phyloP scores from a whole-genome alignment of 2,888 invertebrate genomes.

The Platycnemis pennipes region DNA sequence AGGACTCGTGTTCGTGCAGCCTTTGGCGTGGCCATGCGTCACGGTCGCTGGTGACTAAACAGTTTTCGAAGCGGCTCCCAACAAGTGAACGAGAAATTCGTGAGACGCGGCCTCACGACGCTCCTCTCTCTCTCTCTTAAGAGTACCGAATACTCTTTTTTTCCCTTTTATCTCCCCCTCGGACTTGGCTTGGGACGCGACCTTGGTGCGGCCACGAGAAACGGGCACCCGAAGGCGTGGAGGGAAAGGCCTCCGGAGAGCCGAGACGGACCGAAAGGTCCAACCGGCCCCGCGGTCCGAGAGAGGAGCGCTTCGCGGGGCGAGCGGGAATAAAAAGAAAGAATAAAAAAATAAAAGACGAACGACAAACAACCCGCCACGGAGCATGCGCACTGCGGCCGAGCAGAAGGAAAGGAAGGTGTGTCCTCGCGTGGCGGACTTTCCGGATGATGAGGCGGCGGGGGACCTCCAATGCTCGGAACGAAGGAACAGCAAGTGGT shows the following conservation, averaged over 20 bases:
- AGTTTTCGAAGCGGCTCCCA: not conserved
- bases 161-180: not conserved
- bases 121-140: not conserved
- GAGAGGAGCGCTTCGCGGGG: not conserved
- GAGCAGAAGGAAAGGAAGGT: not conserved
- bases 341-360: not conserved
- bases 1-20: not conserved
- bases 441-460: conserved; percentile 8
- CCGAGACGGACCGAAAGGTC: not conserved
- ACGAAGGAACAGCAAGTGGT: not conserved
- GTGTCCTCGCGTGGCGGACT: not conserved
- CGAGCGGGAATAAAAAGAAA: not conserved
- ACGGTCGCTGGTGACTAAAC: not conserved
- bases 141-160: not conserved
- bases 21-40: not conserved
- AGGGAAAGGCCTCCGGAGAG: not conserved
- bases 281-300: not conserved
- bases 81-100: conserved; percentile 1
- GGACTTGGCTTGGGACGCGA: not conserved
- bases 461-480: not conserved
- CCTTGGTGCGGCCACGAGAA: not conserved
- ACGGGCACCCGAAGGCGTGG: not conserved
- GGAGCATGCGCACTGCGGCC: not conserved
- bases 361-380: not conserved
- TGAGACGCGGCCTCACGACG: conserved; percentile 17